These are phyloP conservation scores for Gorsachius magnificus DNA, from an alignment of 2,797 vertebrate species.

Conservation along the genomic window DNA sequence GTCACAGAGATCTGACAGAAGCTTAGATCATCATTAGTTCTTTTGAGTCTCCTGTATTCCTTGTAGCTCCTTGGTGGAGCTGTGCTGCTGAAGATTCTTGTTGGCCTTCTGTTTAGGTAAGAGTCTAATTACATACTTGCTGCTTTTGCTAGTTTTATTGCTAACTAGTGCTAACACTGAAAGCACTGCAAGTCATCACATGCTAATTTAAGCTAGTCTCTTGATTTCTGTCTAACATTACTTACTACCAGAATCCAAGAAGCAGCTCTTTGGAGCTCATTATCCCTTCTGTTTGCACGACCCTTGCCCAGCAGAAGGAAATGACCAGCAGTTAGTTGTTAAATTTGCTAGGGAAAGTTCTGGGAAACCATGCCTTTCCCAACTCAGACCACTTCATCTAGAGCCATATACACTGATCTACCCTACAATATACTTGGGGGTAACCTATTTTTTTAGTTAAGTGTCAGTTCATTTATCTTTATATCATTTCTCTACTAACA, in stretches of 20 bases:
- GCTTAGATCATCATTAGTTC: background rate
- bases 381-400: background rate
- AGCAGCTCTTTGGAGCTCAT: background rate
- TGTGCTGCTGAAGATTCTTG: background rate
- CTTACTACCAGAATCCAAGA: background rate
- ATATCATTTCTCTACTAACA: slow-evolving; percentile 27
- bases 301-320: background rate
- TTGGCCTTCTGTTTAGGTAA: background rate
- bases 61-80: background rate
- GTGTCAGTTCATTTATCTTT: slow-evolving; percentile 40
- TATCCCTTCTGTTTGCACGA: background rate
- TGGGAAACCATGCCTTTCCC: background rate
- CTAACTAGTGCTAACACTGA: background rate
- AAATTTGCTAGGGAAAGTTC: background rate
- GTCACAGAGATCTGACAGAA: background rate
- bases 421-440: background rate
- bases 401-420: background rate
- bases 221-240: background rate
- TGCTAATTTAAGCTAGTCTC: background rate
- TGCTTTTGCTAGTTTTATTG: background rate
- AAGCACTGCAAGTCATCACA: background rate
- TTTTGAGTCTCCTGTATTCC: background rate
- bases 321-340: background rate
- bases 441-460: background rate
- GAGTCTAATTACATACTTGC: background rate